Evolutionary conservation across 2,113 vertebrate genomes (phyloP).

Genomic region (Corapipo altera): DNA sequence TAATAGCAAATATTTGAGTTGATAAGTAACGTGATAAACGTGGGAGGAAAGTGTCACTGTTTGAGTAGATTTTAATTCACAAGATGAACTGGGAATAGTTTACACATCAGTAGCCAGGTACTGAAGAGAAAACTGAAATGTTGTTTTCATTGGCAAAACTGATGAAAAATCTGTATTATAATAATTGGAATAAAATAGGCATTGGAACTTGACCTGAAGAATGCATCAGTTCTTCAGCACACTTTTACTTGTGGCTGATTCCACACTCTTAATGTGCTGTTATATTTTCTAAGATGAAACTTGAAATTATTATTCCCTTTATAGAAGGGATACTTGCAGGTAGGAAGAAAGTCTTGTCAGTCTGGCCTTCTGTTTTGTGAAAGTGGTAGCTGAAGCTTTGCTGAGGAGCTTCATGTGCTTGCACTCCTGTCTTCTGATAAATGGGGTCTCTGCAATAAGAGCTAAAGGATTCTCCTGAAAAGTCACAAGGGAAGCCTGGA

Average conservation of each 20-base stretch:
- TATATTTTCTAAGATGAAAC: neutral
- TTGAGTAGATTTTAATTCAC: neutral
- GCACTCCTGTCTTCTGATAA: neutral
- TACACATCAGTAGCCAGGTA: neutral
- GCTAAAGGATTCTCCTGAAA: neutral
- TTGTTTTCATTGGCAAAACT: neutral
- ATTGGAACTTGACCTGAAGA: neutral
- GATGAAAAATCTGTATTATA: neutral
- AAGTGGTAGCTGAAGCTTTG: conserved; percentile 16
- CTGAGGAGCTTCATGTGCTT: conserved; percentile 3
- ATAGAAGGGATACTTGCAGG: neutral
- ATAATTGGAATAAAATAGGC: neutral
- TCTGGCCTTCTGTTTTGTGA: neutral
- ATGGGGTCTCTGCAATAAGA: neutral
- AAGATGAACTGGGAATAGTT: neutral
- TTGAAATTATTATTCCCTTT: neutral
- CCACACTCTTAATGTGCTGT: neutral
- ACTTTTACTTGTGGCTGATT: neutral
- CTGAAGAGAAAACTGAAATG: accelerated
- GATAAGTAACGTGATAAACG: neutral
- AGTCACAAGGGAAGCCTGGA: neutral
- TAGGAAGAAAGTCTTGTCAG: neutral
- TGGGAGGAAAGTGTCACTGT: neutral
- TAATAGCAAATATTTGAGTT: neutral
- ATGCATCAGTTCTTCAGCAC: neutral